A percentile compares a stretch with the other conserved stretches of the same genome.
These are phyloP conservation scores for Apotomis turbidana DNA, from an alignment of 2,888 invertebrate species.

Conservation along the genomic window DNA sequence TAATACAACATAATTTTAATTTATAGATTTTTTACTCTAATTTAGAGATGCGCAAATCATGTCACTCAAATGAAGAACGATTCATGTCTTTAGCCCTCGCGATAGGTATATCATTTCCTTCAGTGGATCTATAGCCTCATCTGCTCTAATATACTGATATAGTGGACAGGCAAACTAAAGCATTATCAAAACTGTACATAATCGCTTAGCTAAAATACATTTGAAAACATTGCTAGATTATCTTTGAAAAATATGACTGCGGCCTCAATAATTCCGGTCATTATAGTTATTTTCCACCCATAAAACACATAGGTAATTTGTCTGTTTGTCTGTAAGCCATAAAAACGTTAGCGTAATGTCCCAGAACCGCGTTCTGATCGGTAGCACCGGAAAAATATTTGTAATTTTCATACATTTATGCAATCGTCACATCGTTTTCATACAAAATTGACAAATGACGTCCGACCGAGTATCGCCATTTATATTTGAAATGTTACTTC, in stretches of 20 bases:
- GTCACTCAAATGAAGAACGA: no score
- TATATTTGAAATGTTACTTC: conserved; percentile 2
- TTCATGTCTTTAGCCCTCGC: no score
- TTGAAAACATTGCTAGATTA: neutral
- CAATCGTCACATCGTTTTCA: conserved; percentile 20
- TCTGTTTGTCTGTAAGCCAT: conserved; percentile 29
- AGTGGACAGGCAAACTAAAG: no score
- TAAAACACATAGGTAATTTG: conserved; percentile 26
- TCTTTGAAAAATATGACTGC: neutral
- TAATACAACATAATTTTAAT: no score
- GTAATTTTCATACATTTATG: conserved; percentile 12
- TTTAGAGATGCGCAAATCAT: no score
- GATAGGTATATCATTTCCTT: no score
- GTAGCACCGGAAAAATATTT: conserved; percentile 7
- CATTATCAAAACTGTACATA: no score
- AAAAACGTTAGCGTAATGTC: conserved; percentile 25
- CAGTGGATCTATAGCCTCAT: no score
- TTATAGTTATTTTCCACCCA: neutral
- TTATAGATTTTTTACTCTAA: no score
- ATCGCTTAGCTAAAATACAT: no score
- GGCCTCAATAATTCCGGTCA: conserved; percentile 2
- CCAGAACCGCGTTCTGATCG: conserved; percentile 12
- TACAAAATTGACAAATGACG: conserved; percentile 25
- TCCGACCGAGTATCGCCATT: conserved; percentile 17
- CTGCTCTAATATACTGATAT: no score